Evolutionary conservation across 2,113 vertebrate species (phyloP).

Genomic region (Corvus moneduloides): DNA sequence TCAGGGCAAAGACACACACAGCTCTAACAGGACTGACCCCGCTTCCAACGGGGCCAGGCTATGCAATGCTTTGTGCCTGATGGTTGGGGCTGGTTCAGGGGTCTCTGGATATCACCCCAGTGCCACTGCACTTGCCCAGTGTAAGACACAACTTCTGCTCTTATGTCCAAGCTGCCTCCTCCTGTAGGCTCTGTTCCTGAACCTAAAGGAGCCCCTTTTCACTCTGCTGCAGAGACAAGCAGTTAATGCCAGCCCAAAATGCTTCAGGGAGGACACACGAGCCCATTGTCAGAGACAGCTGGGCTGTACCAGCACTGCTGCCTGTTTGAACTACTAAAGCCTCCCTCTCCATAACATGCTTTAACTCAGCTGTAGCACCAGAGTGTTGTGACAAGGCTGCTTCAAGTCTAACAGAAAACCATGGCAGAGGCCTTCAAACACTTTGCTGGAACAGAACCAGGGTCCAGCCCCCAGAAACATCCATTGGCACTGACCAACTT

Average conservation of each 20-base stretch:
- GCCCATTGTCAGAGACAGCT: background rate
- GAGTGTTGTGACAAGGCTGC: background rate
- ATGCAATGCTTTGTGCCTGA: background rate
- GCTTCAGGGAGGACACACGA: rapidly evolving
- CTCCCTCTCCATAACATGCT: background rate
- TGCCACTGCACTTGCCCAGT: background rate
- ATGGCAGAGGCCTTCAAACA: background rate
- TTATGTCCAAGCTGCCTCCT: background rate
- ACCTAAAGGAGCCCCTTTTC: background rate
- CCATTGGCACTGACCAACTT: background rate
- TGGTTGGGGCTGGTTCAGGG: background rate
- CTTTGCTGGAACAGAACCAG: background rate
- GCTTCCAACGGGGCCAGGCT: rapidly evolving
- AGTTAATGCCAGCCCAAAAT: background rate
- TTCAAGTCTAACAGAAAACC: background rate
- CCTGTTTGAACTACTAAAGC: background rate
- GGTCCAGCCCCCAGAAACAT: background rate
- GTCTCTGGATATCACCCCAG: background rate
- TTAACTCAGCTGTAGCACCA: background rate
- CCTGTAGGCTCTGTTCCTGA: background rate
- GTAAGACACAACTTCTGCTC: background rate
- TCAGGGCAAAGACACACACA: background rate
- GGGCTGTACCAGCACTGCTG: background rate
- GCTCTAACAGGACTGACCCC: rapidly evolving
- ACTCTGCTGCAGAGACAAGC: background rate